phyloP scores from a whole-genome alignment of 2,797 vertebrate species.

The Anomalospiza imberbis region DNA sequence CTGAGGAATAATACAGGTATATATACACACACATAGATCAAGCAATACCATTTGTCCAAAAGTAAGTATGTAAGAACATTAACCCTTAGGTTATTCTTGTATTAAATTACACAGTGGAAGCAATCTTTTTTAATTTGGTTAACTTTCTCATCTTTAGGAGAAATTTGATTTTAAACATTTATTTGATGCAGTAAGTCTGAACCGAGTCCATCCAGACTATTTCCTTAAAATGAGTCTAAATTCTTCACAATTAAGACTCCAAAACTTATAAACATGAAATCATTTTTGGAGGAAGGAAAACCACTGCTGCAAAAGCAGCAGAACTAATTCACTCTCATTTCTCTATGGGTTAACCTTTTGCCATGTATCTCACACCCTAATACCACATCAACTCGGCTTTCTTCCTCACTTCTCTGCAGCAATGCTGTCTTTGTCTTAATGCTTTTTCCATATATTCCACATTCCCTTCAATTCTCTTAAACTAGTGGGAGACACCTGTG shows the following conservation, averaged over 20 bases:
- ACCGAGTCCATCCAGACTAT: background rate
- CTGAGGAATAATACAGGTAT: conserved; percentile 65
- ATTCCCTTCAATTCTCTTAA: background rate
- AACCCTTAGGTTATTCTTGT: background rate
- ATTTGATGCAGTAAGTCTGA: background rate
- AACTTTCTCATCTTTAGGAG: background rate
- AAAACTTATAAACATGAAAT: background rate
- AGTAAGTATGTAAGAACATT: background rate
- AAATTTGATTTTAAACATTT: background rate
- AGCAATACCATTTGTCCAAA: background rate
- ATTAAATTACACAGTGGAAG: background rate
- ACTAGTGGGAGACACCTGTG: fast-evolving
- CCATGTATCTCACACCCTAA: background rate
- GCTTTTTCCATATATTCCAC: background rate
- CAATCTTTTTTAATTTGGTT: background rate
- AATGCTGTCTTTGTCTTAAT: background rate
- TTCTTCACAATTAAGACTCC: background rate
- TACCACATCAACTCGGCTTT: background rate
- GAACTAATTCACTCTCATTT: background rate
- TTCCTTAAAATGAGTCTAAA: background rate
- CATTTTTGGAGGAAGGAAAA: background rate
- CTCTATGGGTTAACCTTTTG: background rate
- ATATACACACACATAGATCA: background rate
- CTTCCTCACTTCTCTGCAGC: background rate
- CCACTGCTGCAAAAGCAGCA: background rate